A percentile compares a stretch with the other conserved stretches of the same genome.
phyloP scores from a whole-genome alignment of 2,888 invertebrate genomes.

The Tortrix viridana region DNA sequence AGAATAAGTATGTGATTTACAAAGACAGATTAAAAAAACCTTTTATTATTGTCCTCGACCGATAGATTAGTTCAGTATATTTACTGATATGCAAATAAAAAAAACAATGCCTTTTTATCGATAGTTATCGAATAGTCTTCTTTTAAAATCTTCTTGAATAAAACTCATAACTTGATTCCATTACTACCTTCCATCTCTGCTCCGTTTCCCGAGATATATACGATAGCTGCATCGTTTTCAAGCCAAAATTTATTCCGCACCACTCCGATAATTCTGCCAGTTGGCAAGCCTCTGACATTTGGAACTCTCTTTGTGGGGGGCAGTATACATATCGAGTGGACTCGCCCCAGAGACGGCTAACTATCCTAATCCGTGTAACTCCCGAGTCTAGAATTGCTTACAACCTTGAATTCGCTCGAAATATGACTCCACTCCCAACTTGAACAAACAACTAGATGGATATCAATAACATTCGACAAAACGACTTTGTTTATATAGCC shows the following conservation, averaged over 20 bases:
- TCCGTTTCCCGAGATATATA: constrained; percentile 5
- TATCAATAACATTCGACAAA: constrained; percentile 10
- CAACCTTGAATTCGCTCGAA: constrained; percentile 29
- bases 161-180: too few relatives aligned
- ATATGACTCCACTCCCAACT: constrained; percentile 19
- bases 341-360: constrained; percentile 60
- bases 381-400: constrained; percentile 49
- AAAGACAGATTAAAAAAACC: too few relatives aligned
- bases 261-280: constrained; percentile 54
- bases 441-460: constrained; percentile 18
- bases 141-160: too few relatives aligned
- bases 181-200: not conserved
- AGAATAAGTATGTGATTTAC: too few relatives aligned
- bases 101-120: not conserved
- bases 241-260: constrained; percentile 52
- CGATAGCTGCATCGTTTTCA: constrained; percentile 35
- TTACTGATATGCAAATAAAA: too few relatives aligned
- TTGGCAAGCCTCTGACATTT: constrained; percentile 64
- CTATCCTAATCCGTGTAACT: constrained; percentile 59
- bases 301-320: constrained; percentile 57
- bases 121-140: not conserved
- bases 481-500: constrained; percentile 23
- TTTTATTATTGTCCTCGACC: too few relatives aligned
- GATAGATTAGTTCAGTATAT: too few relatives aligned
- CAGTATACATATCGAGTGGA: constrained; percentile 53